Base-by-base conservation (phyloP, 2,797 vertebrate species). In the Bothrops alternatus region DNA sequence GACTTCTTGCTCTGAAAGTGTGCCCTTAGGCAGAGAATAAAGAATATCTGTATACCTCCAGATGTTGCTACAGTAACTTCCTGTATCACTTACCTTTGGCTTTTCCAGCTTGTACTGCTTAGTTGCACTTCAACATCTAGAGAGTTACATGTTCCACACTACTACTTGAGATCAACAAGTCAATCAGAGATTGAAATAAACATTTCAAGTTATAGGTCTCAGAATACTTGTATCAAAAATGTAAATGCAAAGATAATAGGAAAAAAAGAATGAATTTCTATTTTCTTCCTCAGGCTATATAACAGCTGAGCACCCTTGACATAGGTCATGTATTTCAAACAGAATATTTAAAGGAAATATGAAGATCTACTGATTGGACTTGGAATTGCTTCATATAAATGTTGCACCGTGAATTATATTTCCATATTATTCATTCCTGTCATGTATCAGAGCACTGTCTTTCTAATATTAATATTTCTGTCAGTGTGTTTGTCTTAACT, bases 351-450 rank as follows among this genome's bases (percentile, higher is more conserved):
- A 95, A 94, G 90, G 65, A 0, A n/a, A 12, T 93, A 92, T 94
- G 90, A 96, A 96, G 96, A 93, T 53, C 90, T 90, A 96, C 93
- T 93, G 92, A 94, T 94, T 89, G 78, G 56, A 87, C 95, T 95
- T 93, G 42, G 93, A 91, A 93, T 95, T 92, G 18, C 55, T 95
- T 3, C 86, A 90, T 92, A 94, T 93, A 91, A 91, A 90, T 0
- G 0, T 93, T 50, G 55, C 91, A 87, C 32, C 0, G 0, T 90
- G 93, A 88, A 86, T 11, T 86, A 28, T 61, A 14, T 85, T 89
- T 65, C 87, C 86, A 91, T 89, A 91, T 2, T 16, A 86, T 93
- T 93, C 55, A 87, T 20, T 0, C 93, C 11, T 90, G 4, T 63
- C 53, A 89, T 58, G 88, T 94, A 94, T 56, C 0, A 2, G 55